Evolutionary conservation across 2,888 invertebrate genomes (phyloP), one percentile per base, ranked within the genome.

Genomic region (Melanotus villosus): DNA sequence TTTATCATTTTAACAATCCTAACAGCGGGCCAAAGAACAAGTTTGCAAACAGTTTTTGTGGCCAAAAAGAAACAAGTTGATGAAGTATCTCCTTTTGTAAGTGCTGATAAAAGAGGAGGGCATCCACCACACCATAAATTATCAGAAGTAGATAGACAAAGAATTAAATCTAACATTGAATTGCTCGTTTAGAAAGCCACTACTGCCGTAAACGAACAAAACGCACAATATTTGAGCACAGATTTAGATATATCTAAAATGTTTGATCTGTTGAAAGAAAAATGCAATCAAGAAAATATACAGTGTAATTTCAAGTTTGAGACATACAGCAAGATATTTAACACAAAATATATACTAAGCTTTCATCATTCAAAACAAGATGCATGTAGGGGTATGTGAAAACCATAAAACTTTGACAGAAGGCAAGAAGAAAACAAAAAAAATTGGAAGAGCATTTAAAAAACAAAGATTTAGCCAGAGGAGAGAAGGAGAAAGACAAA

Each of bases 381-480:
- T n/a, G n/a, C n/a, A n/a, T n/a, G n/a, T n/a, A n/a, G n/a, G n/a
- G n/a, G n/a, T n/a, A n/a, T n/a, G n/a, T n/a, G n/a, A n/a, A n/a
- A n/a, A n/a, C n/a, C n/a, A n/a, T n/a, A n/a, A n/a, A n/a, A n/a
- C n/a, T n/a, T 30, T 47, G 23, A 47, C 23, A 21, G 12, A 21
- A 21, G 47, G 12, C 2, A 21, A 34, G 19, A 38, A 52, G 30
- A 52, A n/a, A 32, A 12, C 30, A 32, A 32, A 30, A 19, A 21
- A 21, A 19, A 19, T 47, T 19, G 1, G 30, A 52, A 52, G 30
- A 30, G 5, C 26, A 14, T 30, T 5, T 18, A 52, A 52, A 30
- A 12, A 52, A 52, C 30, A 23, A 30, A 14, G 26, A 52, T 19
- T 52, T 52, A 30, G 16, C 52, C 9, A 52, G 32, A 19, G 9